Conservation (phyloP, 2,797 vertebrate genomes). For the Thaleichthys pacificus region DNA sequence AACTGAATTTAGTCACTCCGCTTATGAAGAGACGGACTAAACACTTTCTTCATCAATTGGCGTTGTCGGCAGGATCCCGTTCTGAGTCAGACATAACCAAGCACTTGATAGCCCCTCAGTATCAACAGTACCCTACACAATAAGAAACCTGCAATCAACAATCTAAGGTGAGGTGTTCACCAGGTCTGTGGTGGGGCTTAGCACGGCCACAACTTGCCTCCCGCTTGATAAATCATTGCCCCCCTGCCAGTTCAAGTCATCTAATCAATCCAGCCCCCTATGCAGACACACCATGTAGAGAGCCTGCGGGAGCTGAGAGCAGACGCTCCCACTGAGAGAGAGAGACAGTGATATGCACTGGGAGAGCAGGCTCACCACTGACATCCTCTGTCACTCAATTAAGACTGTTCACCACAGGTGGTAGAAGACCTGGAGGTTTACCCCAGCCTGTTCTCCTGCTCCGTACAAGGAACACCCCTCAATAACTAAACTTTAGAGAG, state of each 20-base stretch:
- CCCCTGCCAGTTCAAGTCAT: slow-evolving; percentile 26
- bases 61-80: too few species aligned
- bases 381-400: slow-evolving; percentile 47
- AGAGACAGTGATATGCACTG: slow-evolving; percentile 2
- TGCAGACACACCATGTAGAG: slow-evolving; percentile 7
- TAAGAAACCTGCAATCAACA: not conserved
- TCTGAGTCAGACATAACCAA: too few species aligned
- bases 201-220: not conserved
- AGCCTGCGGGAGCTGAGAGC: slow-evolving; percentile 32
- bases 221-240: slow-evolving; percentile 53
- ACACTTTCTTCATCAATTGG: too few species aligned
- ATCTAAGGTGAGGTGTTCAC: too few species aligned
- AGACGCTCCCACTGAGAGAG: slow-evolving; percentile 18
- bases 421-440: slow-evolving; percentile 22
- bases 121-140: not conserved
- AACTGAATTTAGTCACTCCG: too few species aligned
- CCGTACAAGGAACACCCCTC: not conserved
- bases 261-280: slow-evolving; percentile 38
- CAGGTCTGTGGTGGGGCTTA: slow-evolving; percentile 12
- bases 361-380: slow-evolving; percentile 25
- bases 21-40: too few species aligned
- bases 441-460: not conserved
- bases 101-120: not conserved
- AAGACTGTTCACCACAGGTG: slow-evolving; percentile 37
- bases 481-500: not conserved